Evolutionary conservation across 2,888 invertebrate species (phyloP).

Genomic region (Onthophagus sagittarius): DNA sequence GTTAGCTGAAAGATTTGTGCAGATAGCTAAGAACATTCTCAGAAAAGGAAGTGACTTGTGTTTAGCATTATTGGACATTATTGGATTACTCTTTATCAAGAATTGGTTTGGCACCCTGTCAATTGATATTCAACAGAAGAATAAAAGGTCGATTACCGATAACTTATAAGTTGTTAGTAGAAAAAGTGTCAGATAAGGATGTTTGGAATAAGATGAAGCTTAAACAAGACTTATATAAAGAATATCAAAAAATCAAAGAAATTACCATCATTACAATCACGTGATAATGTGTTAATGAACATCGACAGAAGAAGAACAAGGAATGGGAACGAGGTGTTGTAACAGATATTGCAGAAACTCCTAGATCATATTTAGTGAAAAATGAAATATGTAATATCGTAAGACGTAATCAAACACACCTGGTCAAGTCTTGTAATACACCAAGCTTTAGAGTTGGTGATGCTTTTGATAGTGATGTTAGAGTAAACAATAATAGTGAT

Average conservation of each 20-base stretch:
- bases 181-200: background rate
- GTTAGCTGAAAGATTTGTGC: conserved; percentile 12
- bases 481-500: background rate
- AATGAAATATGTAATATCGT: background rate
- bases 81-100: conserved; percentile 1
- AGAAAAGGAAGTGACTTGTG: conserved; percentile 9
- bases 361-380: conserved; percentile 9
- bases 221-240: conserved; percentile 5
- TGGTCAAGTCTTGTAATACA: background rate
- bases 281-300: background rate
- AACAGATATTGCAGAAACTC: background rate
- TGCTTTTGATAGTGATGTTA: background rate
- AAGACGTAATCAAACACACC: conserved; percentile 3
- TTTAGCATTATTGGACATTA: conserved; percentile 15
- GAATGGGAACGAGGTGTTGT: background rate
- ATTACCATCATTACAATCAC: background rate
- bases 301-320: background rate
- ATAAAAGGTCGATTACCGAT: conserved; percentile 11
- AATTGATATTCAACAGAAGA: background rate
- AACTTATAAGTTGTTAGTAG: background rate
- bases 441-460: background rate
- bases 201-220: background rate
- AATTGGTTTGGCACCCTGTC: conserved; percentile 5
- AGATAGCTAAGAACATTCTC: conserved; percentile 5
- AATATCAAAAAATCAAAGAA: conserved; percentile 10